Evolutionary conservation across 2,113 vertebrate species (phyloP), one percentile per base, ranked within the genome.

Genomic region (Oxyura jamaicensis): DNA sequence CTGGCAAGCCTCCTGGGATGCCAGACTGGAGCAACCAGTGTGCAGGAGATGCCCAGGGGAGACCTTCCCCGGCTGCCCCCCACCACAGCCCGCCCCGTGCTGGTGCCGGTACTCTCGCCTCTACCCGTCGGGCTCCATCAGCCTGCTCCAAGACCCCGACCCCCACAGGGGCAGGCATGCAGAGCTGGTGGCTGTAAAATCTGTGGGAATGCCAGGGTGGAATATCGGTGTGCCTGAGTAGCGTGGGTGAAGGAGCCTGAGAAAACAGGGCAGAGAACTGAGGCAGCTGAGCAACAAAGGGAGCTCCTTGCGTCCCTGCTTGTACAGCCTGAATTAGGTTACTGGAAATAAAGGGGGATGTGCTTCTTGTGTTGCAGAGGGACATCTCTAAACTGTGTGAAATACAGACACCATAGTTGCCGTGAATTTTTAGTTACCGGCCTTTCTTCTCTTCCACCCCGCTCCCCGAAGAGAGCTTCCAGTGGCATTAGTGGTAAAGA

Each of bases 21-120:
- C 95, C 95, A 97, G 95, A 96, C 95, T 96, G 95, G 95, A 96
- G 91, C 68, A 91, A 93, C 95, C 91, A 95, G 92, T 95, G 91
- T 86, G 73, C 85, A 94, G 90, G 87, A 96, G 74, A 92, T 53
- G 83, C 63, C 73, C 11, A 56, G 76, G 93, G 91, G 66, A 95
- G 92, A 91, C 91, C 93, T 96, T 95, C 66, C 88, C 65, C 1
- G 36, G 63, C 75, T 78, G 14, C 53, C 94, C 93, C 50, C 83
- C 94, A 46, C 12, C 3, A 1, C 83, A 78, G 53, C 80, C 88
- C 68, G 83, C 71, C 13, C 69, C n/a, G 2, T 3, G 0, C 35
- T 6, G 48, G 53, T 82, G 77, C 58, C 80, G 66, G 69, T 3
- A 29, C 78, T 73, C 59, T 4, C 18, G 48, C 77, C 55, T 23